Base-by-base conservation (phyloP, 2,888 invertebrate species). In the Lacanobia wlatinum region DNA sequence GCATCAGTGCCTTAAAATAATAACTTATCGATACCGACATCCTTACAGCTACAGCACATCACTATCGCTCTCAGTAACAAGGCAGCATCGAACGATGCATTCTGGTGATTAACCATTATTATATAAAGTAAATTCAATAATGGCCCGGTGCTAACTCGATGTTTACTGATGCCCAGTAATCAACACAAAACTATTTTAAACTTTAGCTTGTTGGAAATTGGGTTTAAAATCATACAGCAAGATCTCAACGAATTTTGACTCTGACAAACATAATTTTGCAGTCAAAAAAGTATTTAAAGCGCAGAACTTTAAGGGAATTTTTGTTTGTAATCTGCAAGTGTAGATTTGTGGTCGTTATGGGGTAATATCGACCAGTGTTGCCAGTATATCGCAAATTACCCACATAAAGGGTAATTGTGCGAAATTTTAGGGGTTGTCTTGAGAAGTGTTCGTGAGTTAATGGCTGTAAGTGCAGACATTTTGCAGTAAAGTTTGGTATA, bases 41-140 rank as follows among this genome's bases (percentile, higher is more conserved):
- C 14, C 50, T 1, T 0, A 9, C 1, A 63, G 55, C 14, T n/a
- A 18, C 12, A 7, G 28, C 60, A 48, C 93, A 89, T 79, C 93
- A 83, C 92, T 94, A 91, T 18, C 56, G 70, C 88, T 87, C 86
- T 87, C 91, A 87, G 94, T 95, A 95, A 95, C 94, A 92, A 95
- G 95, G 91, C 94, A 94, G 94, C 93, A 92, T 92, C 92, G 91
- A 87, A 90, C 92, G 95, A 95, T 96, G 94, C 92, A 94, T 95
- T 94, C 93, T 86, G 93, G 92, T 93, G 95, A 96, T 96, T 96
- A 96, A 96, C 92, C 94, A 94, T 95, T 96, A 96, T 96, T 96
- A 96, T 95, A 94, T 95, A 95, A 96, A 95, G 95, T 95, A 95
- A 96, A 96, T 96, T 96, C 96, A 96, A 96, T 96, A 96, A 96